Percentiles rank a stretch among this genome's conserved stretches.
phyloP scores from a whole-genome alignment of 2,113 vertebrate species.

The Syngnathoides biaculeatus region DNA sequence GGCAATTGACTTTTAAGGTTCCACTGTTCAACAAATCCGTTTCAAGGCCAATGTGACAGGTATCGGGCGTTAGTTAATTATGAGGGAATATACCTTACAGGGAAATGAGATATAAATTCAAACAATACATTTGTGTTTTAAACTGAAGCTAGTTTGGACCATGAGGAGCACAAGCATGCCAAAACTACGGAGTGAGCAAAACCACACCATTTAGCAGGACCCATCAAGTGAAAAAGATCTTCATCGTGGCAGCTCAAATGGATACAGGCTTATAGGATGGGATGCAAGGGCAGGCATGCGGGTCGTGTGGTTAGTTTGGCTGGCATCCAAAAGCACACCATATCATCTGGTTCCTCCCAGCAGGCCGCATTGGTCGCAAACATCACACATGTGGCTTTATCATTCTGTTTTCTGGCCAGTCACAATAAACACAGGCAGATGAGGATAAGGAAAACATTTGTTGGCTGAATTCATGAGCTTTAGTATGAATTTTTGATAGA shows the following conservation, averaged over 20 bases:
- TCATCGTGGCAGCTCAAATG: slow-evolving; percentile 18
- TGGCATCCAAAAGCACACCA: slow-evolving; percentile 38
- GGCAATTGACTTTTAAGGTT: no score
- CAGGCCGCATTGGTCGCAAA: slow-evolving; percentile 40
- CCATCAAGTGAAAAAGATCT: background rate
- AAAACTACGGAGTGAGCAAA: no score
- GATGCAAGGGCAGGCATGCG: slow-evolving; percentile 41
- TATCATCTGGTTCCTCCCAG: slow-evolving; percentile 48
- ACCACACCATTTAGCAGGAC: background rate
- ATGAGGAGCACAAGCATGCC: no score
- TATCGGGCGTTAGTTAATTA: no score
- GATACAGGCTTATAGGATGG: slow-evolving; percentile 19
- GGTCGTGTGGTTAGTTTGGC: slow-evolving; percentile 39
- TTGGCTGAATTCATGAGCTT: background rate
- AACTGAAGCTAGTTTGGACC: no score
- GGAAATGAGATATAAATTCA: no score
- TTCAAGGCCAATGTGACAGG: no score
- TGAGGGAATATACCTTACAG: no score
- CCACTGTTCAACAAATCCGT: no score
- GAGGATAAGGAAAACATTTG: background rate
- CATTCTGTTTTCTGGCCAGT: slow-evolving; percentile 37
- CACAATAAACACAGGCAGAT: slow-evolving; percentile 9
- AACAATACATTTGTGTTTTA: no score
- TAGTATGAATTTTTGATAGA: background rate
- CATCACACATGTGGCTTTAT: slow-evolving; percentile 46